phyloP scores from a whole-genome alignment of 35 echinoderm and acorn worm genomes.

The Diadema setosum region DNA sequence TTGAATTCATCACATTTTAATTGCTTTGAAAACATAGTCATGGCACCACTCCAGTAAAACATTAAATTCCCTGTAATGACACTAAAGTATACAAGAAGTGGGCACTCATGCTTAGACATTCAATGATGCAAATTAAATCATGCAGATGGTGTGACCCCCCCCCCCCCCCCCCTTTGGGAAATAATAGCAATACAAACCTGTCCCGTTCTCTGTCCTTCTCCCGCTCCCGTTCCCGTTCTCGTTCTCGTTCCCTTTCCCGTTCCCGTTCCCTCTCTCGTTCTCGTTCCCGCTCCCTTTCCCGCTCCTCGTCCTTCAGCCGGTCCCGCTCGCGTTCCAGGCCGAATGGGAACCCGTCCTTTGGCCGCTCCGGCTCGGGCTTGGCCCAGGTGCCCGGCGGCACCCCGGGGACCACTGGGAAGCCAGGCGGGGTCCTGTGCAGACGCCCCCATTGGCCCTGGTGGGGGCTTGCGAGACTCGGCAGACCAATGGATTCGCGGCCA shows the following conservation, averaged over 20 bases:
- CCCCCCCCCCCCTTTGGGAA: too few species aligned
- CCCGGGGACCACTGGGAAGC: constrained; percentile 29
- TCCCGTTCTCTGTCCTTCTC: constrained; percentile 48
- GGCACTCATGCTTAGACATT: too few species aligned
- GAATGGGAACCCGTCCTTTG: constrained; percentile 67
- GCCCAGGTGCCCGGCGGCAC: constrained; percentile 47
- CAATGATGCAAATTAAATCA: too few species aligned
- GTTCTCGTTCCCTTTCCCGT: constrained; percentile 25
- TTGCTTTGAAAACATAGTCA: too few species aligned
- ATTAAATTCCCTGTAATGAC: too few species aligned
- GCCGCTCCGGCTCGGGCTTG: constrained; percentile 68
- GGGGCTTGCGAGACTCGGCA: neutral
- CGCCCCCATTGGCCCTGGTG: constrained; percentile 45
- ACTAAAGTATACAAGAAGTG: too few species aligned
- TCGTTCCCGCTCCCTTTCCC: constrained; percentile 63
- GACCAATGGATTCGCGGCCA: constrained; percentile 32
- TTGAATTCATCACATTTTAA: too few species aligned
- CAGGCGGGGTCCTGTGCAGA: constrained; percentile 53
- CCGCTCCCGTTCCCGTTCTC: constrained; percentile 28
- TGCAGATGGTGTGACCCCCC: too few species aligned
- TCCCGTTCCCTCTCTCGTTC: constrained; percentile 55
- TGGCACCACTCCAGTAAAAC: too few species aligned
- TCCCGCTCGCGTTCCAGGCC: constrained; percentile 45
- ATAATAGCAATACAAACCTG: constrained; percentile 4
- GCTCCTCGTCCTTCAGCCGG: constrained; percentile 11